Conservation (phyloP, 2,113 vertebrate genomes). For the Perccottus glenii region DNA sequence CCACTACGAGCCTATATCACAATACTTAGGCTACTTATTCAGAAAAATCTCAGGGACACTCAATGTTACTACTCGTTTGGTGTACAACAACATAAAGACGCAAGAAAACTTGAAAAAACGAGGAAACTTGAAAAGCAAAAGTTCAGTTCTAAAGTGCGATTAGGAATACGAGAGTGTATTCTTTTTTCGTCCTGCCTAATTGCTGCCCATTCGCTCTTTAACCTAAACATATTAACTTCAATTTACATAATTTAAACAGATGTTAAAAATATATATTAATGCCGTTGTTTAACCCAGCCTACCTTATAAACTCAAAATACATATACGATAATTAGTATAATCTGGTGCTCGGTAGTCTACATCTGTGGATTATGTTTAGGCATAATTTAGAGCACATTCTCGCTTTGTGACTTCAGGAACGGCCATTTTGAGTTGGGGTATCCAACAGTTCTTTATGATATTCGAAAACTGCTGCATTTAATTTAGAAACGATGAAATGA, state of each 20-base stretch:
- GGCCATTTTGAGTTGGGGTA: conserved; percentile 36
- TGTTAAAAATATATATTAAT: background rate
- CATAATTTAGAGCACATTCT: conserved; percentile 4
- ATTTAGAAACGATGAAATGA: background rate
- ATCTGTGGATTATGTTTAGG: conserved; percentile 14
- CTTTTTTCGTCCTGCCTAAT: no score
- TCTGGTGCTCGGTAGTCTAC: background rate
- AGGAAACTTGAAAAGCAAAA: no score
- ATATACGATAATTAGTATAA: no score
- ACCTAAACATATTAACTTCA: no score
- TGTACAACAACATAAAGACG: background rate
- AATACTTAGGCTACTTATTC: background rate
- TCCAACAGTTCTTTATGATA: background rate
- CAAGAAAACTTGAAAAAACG: no score
- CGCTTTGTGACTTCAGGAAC: background rate
- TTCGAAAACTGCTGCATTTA: background rate
- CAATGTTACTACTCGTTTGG: no score
- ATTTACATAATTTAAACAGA: background rate
- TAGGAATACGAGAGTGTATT: no score
- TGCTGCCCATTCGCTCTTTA: no score
- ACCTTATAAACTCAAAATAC: no score
- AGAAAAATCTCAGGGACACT: background rate
- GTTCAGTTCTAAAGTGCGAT: no score
- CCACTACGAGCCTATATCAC: conserved; percentile 6
- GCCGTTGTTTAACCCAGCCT: no score